phyloP scores from a whole-genome alignment of 2,797 vertebrate genomes.

The Sorex maritimensis region DNA sequence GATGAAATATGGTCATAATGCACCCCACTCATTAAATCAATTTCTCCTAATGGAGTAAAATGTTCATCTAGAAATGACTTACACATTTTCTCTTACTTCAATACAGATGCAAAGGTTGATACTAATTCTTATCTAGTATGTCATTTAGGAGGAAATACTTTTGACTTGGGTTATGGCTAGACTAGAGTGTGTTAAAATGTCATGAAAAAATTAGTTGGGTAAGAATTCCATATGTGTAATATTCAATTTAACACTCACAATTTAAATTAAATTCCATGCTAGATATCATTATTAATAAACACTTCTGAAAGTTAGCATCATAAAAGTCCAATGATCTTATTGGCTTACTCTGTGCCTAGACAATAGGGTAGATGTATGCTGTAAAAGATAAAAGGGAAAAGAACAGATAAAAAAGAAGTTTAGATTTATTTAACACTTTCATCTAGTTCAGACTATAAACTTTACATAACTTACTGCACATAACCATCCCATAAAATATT shows the following conservation, averaged over 20 bases:
- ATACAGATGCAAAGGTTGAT: neutral
- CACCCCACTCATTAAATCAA: constrained; percentile 62
- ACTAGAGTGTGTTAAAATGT: constrained; percentile 20
- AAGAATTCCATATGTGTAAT: neutral
- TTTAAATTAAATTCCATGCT: constrained; percentile 7
- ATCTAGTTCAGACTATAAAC: neutral
- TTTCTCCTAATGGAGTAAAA: constrained; percentile 34
- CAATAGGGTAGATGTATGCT: neutral
- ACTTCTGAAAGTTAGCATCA: neutral
- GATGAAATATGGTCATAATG: neutral
- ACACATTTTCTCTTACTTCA: neutral
- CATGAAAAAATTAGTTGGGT: neutral
- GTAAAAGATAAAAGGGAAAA: neutral
- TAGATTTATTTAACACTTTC: accelerated
- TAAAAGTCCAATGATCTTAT: neutral
- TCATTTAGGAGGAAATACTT: neutral
- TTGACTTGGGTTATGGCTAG: neutral
- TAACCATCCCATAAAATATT: neutral
- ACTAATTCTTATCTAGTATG: neutral
- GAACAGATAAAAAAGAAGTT: neutral
- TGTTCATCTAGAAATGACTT: neutral
- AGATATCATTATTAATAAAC: constrained; percentile 39
- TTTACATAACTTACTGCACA: neutral
- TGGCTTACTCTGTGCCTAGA: neutral
- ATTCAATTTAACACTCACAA: constrained; percentile 5